phyloP scores from a whole-genome alignment of 2,797 vertebrate genomes.

The Rhadinocentrus ornatus region DNA sequence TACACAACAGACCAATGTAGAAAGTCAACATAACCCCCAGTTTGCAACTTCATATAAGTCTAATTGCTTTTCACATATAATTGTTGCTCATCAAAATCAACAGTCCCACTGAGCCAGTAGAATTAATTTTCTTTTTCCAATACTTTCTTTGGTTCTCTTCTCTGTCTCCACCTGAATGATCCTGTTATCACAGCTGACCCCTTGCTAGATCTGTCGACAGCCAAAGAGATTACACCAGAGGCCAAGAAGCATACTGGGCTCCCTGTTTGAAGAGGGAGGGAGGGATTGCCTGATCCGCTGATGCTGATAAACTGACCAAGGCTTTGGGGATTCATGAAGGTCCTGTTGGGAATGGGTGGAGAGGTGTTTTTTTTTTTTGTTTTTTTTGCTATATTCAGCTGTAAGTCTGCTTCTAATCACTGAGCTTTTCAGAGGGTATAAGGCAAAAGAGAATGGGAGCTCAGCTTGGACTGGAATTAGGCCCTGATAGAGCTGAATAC shows the following conservation, averaged over 20 bases:
- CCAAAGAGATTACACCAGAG: conserved; percentile 78
- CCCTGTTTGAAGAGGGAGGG: conserved; percentile 49
- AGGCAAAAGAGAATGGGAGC: conserved; percentile 59
- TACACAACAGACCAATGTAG: background rate
- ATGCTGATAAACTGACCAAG: conserved; percentile 75
- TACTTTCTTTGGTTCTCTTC: conserved; percentile 54
- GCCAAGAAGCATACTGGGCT: conserved; percentile 62
- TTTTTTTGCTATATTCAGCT: conserved; percentile 51
- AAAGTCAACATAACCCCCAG: background rate
- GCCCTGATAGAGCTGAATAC: conserved; percentile 68
- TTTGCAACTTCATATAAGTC: background rate
- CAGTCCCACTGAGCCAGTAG: conserved; percentile 5
- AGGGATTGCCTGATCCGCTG: conserved; percentile 70
- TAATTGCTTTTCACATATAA: conserved; percentile 9
- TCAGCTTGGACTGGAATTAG: conserved; percentile 69
- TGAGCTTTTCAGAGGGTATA: conserved; percentile 71
- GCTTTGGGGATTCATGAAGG: conserved; percentile 65
- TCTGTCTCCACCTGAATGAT: conserved; percentile 72
- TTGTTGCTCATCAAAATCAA: conserved; percentile 15
- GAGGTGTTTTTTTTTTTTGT: background rate
- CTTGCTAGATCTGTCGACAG: conserved; percentile 74
- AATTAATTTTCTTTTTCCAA: conserved; percentile 41
- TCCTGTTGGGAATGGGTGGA: conserved; percentile 41
- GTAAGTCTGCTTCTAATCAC: conserved; percentile 78
- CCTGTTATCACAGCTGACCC: conserved; percentile 80